Percentiles rank a stretch among this genome's conserved stretches.
Evolutionary conservation across 92 coral and sea anemone genomes (phyloP).

Genomic region (Porites evermanni): DNA sequence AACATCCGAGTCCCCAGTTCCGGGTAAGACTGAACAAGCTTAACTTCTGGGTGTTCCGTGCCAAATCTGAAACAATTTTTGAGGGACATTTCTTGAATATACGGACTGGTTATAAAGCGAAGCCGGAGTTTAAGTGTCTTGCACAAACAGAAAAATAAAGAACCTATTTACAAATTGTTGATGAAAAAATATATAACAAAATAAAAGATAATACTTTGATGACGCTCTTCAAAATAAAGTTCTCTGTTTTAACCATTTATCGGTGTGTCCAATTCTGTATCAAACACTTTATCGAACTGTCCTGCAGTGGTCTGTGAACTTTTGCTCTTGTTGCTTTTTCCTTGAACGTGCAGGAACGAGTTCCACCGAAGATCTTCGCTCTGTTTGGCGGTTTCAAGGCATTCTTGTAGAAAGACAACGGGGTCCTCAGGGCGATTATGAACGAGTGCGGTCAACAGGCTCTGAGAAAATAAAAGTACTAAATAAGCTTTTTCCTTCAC

Average conservation of each 20-base stretch:
- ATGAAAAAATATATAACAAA: not conserved
- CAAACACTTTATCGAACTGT: constrained; percentile 81
- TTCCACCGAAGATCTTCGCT: constrained; percentile 73
- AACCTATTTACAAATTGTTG: not conserved
- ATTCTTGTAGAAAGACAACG: constrained; percentile 74
- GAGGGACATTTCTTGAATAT: too few relatives aligned
- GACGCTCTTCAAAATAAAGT: not conserved
- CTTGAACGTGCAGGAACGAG: constrained; percentile 69
- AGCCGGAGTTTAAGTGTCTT: too few relatives aligned
- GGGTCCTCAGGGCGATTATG: constrained; percentile 89
- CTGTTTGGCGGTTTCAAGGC: constrained; percentile 76
- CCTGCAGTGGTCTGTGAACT: constrained; percentile 64
- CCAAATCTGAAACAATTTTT: too few relatives aligned
- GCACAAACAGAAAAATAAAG: too few relatives aligned
- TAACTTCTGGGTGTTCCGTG: too few relatives aligned
- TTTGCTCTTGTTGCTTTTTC: constrained; percentile 64
- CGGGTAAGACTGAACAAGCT: too few relatives aligned
- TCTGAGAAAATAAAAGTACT: constrained; percentile 39
- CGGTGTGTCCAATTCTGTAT: constrained; percentile 76
- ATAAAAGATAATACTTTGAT: not conserved
- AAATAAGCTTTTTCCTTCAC: not conserved
- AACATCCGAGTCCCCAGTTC: too few relatives aligned
- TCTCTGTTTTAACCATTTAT: constrained; percentile 2
- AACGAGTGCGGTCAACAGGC: constrained; percentile 83
- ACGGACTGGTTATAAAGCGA: too few relatives aligned